Evolutionary conservation across 2,888 invertebrate genomes (phyloP), one percentile per base, ranked within the genome.

Genomic region (Pinctada fucata): DNA sequence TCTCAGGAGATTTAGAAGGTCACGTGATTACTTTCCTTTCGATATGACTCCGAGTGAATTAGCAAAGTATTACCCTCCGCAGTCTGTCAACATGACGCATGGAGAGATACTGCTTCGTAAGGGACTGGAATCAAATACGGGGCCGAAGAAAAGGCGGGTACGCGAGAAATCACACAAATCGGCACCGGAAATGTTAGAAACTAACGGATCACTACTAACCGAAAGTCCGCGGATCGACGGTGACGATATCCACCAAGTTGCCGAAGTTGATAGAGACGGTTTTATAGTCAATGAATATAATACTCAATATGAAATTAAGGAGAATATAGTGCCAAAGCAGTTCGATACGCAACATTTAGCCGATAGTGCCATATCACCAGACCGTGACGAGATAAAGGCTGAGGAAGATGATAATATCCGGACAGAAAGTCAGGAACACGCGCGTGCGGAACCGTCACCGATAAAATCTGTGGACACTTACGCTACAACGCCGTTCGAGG

Each of bases 11-110:
- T 84, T 85, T 49, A 82, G 88, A 31, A 86, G 86, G 58, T 82
- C 86, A n/a, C 81, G 85, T n/a, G 86, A 87, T 63, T 83, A 85
- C 72, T 84, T 84, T 2, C 86, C 86, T 16, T 85, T 84, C 51
- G 86, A 85, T 68, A 82, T 85, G 51, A 84, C 80, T 67, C 85
- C 83, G 0, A 77, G 76, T 49, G 85, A 84, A 78, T 31, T 84
- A 65, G 85, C 84, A 0, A 86, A 84, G 66, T 84, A 83, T 73
- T 86, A 84, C 67, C 84, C 84, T 3, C 79, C 81, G 0, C 84
- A 84, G 8, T 64, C 79, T 8, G 79, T 83, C 48, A 85, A 82
- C 67, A 78, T 85, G 75, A 86, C 86, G 4, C 82, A 83, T 47
- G 86, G 86, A 6, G 86, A 86, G 75, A 75, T 79, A 45, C 72